These are phyloP conservation scores for Lasioglossum calceatum DNA, from an alignment of 2,888 invertebrate species.

Conservation along the genomic window DNA sequence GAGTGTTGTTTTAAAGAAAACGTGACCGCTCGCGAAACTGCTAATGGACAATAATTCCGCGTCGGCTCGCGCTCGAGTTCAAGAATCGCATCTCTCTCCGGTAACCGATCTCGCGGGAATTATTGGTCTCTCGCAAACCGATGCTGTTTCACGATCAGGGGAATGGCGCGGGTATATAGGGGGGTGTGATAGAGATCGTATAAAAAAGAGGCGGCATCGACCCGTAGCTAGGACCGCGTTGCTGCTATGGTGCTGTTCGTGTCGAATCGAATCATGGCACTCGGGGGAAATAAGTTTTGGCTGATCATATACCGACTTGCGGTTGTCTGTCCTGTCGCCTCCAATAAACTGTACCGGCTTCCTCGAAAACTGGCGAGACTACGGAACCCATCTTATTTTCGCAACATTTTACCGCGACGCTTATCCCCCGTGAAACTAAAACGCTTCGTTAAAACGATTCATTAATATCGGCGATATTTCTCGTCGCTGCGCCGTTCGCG, in stretches of 20 bases:
- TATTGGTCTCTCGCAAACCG: slow-evolving; percentile 63
- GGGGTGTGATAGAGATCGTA: slow-evolving; percentile 12
- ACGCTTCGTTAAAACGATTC: neutral
- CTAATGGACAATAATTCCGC: neutral
- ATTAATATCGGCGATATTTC: neutral
- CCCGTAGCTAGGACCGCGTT: slow-evolving; percentile 20
- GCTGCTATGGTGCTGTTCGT: slow-evolving; percentile 55
- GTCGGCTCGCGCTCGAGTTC: neutral
- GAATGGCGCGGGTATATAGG: slow-evolving; percentile 18
- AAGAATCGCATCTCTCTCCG: slow-evolving; percentile 30
- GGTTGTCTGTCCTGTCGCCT: slow-evolving; percentile 61
- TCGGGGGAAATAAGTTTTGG: slow-evolving; percentile 83
- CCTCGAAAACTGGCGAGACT: neutral
- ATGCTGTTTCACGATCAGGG: slow-evolving; percentile 42
- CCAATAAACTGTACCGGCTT: neutral
- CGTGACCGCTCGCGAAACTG: neutral
- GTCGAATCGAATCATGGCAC: slow-evolving; percentile 81
- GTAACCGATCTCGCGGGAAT: slow-evolving; percentile 72
- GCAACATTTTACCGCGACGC: neutral
- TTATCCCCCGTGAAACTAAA: neutral
- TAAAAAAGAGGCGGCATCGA: slow-evolving; percentile 21
- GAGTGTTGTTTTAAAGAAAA: neutral
- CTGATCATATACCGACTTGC: slow-evolving; percentile 73
- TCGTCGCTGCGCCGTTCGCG: neutral
- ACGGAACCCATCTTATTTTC: neutral